Evolutionary conservation across 2,113 vertebrate genomes (phyloP).

Genomic region (Terrapene triunguis): DNA sequence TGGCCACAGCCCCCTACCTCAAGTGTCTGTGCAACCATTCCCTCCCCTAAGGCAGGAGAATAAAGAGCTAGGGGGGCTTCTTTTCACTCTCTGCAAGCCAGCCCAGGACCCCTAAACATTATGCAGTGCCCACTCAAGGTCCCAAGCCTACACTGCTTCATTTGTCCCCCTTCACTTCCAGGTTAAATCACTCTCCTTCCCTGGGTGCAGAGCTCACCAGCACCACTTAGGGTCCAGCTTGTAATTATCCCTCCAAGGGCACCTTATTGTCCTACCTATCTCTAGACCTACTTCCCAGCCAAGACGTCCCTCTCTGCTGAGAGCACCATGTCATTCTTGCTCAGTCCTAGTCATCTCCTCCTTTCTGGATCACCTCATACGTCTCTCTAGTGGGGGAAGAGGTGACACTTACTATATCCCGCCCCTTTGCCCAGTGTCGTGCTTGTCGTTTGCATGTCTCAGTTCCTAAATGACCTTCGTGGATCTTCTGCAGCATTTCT

Average conservation of each 20-base stretch:
- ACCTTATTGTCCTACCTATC: not conserved
- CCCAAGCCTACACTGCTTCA: not conserved
- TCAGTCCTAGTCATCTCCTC: not conserved
- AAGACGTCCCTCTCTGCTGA: not conserved
- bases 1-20: not conserved
- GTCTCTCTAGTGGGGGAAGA: not conserved
- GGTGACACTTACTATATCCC: not conserved
- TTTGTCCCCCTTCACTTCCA: not conserved
- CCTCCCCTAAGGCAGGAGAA: not conserved
- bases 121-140: not conserved
- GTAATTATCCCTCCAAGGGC: not conserved
- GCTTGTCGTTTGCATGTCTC: not conserved
- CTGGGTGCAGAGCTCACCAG: not conserved
- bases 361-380: not conserved
- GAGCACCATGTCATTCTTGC: not conserved
- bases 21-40: not conserved
- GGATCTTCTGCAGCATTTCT: not conserved
- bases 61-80: not conserved
- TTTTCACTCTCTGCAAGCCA: not conserved
- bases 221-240: not conserved
- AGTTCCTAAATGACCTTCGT: not conserved
- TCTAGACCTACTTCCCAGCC: not conserved
- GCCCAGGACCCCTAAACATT: not conserved
- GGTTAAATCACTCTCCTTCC: not conserved
- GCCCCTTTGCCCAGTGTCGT: not conserved